Base-by-base conservation (phyloP, 2,797 vertebrate genomes). In the Limosa lapponica region DNA sequence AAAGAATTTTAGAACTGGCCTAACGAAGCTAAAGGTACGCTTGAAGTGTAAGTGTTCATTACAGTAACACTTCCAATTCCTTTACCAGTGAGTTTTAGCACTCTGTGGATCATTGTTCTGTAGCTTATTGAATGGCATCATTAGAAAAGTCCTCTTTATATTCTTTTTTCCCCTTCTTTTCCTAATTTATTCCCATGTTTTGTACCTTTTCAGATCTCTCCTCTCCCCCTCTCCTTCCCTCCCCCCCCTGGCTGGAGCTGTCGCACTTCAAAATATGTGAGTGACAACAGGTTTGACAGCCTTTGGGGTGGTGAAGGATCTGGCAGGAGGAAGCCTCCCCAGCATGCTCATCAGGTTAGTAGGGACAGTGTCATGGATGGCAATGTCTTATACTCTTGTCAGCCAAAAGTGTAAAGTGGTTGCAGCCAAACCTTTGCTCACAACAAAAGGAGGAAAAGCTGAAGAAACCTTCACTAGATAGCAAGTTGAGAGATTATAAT, bases 201-300 rank as follows among this genome's bases (percentile, higher is more conserved):
- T 80, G 22, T 82, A 67, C 46, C 36, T 66, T 82, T 88, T 90
- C 52, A 73, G 30, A 34, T 83, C 46, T 19, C 49, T 28, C 32
- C 12, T 43, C 10, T 24, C 11, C n/a, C 39, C 3, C 30, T 3
- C 54, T 51, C 32, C 11, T 39, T 9, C 23, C 18, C 36, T 36
- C 34, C 36, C 39, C 34, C 22, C 46, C 22, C 46, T 22, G 46
- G 46, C 51, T 91, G 43, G 14, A 92, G 58, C 73, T 90, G 55
- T 37, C 41, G 10, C 34, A 13, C 55, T 83, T 41, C 46, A 66
- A 78, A 89, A 46, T 30, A 86, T 41, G 16, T 58, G 80, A 74
- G 30, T 92, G 93, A 84, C 66, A 97, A 89, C 72, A 93, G 72
- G 66, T 86, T 96, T 96, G 91, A 91, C 87, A 97, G 73, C 46